A percentile compares a stretch with the other conserved stretches of the same genome.
These are phyloP conservation scores for Teinopalpus imperialis DNA, from an alignment of 2,888 invertebrate genomes.

Conservation along the genomic window DNA sequence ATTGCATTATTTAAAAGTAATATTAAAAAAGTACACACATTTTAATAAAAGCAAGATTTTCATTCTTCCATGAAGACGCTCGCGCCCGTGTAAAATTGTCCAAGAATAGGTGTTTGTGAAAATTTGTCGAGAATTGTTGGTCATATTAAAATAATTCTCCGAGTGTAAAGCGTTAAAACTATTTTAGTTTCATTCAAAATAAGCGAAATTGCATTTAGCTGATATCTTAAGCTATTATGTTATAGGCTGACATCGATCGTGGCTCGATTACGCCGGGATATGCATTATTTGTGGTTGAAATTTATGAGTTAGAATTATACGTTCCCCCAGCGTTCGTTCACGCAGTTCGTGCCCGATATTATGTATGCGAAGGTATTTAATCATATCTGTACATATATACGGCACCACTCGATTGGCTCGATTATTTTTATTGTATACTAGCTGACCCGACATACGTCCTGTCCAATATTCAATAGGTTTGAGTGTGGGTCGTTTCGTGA, in stretches of 20 bases:
- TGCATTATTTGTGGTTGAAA: slow-evolving; percentile 58
- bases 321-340: slow-evolving; percentile 36
- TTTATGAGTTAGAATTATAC: slow-evolving; percentile 62
- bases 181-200: slow-evolving; percentile 19
- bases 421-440: slow-evolving; percentile 4
- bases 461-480: too few relatives aligned
- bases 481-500: not conserved
- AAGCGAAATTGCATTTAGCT: slow-evolving; percentile 11
- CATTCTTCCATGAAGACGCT: too few relatives aligned
- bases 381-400: slow-evolving; percentile 16
- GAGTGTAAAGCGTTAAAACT: too few relatives aligned
- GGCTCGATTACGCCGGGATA: slow-evolving; percentile 46
- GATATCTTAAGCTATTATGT: slow-evolving; percentile 20
- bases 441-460: too few relatives aligned
- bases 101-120: too few relatives aligned
- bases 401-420: not conserved
- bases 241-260: slow-evolving; percentile 49
- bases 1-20: too few relatives aligned
- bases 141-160: too few relatives aligned
- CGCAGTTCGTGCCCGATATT: slow-evolving; percentile 31
- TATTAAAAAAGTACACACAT: too few relatives aligned
- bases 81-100: too few relatives aligned
- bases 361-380: slow-evolving; percentile 9
- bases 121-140: too few relatives aligned
- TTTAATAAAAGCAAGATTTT: too few relatives aligned